Percentiles rank a stretch among this genome's conserved stretches.
Evolutionary conservation across 2,797 vertebrate genomes (phyloP).

Genomic region (Mastacembelus armatus): DNA sequence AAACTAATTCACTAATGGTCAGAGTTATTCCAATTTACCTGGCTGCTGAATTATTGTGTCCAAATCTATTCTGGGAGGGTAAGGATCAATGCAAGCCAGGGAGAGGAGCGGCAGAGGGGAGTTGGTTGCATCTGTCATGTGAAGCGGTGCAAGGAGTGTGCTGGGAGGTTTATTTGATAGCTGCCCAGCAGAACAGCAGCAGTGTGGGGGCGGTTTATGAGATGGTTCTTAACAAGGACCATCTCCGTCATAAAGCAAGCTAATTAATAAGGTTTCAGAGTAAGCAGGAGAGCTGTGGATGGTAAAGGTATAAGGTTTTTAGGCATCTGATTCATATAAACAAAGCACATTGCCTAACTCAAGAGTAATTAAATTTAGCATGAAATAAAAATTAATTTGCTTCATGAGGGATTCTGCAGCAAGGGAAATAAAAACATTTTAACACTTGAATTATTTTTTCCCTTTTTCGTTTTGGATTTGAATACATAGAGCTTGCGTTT

Average conservation of each 20-base stretch:
- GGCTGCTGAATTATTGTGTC: conserved; percentile 80
- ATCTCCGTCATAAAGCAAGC: conserved; percentile 76
- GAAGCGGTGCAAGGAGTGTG: conserved; percentile 58
- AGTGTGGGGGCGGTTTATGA: conserved; percentile 62
- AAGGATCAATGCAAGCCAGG: conserved; percentile 68
- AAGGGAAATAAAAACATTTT: conserved; percentile 36
- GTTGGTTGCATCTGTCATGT: conserved; percentile 60
- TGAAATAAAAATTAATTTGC: conserved; percentile 63
- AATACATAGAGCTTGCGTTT: conserved; percentile 32
- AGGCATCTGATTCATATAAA: conserved; percentile 56
- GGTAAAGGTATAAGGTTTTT: conserved; percentile 44
- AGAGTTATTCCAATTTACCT: conserved; percentile 88
- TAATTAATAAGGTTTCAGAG: conserved; percentile 78
- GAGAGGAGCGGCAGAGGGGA: conserved; percentile 36
- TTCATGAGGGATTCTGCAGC: conserved; percentile 36
- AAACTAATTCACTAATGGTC: conserved; percentile 89
- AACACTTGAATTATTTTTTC: neutral
- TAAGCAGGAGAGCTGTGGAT: conserved; percentile 37
- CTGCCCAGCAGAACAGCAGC: conserved; percentile 61
- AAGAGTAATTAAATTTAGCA: conserved; percentile 66
- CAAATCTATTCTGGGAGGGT: conserved; percentile 66
- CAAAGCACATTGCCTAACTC: conserved; percentile 50
- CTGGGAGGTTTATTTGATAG: conserved; percentile 69
- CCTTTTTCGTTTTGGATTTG: conserved; percentile 26
- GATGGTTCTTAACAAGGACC: conserved; percentile 61